A percentile compares a stretch with the other conserved stretches of the same genome.
Evolutionary conservation across 1,140 invertebrate species (phyloP).

Genomic region (Muscidifurax raptorellus): DNA sequence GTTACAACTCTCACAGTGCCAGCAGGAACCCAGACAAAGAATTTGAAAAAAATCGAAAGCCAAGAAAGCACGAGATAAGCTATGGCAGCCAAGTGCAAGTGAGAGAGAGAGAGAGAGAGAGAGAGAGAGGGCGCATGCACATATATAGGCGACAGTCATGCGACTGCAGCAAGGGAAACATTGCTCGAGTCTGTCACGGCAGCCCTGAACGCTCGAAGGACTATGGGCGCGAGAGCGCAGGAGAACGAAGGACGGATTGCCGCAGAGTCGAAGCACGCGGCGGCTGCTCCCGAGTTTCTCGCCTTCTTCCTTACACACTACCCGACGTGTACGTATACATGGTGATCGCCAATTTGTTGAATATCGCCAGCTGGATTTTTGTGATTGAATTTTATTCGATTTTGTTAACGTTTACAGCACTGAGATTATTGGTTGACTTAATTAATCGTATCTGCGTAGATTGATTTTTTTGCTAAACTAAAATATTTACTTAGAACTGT

Average conservation of each 20-base stretch:
- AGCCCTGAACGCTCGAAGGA: conserved; percentile 69
- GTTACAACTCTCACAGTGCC: neutral
- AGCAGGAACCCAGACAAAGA: conserved; percentile 17
- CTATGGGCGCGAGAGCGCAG: conserved; percentile 4
- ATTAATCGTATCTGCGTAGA: no score
- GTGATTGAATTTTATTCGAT: neutral
- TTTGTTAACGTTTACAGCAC: no score
- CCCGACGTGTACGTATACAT: neutral
- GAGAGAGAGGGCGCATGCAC: conserved; percentile 26
- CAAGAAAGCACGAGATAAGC: neutral
- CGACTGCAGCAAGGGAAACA: conserved; percentile 38
- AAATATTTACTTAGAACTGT: no score
- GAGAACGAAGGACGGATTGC: conserved; percentile 60
- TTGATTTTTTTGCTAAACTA: no score
- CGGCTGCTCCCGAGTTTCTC: neutral
- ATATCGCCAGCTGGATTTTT: neutral
- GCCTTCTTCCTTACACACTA: conserved; percentile 16
- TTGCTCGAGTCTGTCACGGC: conserved; percentile 47
- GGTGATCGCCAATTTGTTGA: neutral
- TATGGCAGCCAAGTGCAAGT: neutral
- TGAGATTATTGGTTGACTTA: no score
- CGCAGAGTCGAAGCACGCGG: conserved; percentile 49
- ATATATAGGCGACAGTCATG: conserved; percentile 17
- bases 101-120: conserved; percentile 48
- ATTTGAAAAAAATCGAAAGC: neutral